phyloP scores from a whole-genome alignment of 1,140 invertebrate genomes.

The Brachionus asplanchnoidis region DNA sequence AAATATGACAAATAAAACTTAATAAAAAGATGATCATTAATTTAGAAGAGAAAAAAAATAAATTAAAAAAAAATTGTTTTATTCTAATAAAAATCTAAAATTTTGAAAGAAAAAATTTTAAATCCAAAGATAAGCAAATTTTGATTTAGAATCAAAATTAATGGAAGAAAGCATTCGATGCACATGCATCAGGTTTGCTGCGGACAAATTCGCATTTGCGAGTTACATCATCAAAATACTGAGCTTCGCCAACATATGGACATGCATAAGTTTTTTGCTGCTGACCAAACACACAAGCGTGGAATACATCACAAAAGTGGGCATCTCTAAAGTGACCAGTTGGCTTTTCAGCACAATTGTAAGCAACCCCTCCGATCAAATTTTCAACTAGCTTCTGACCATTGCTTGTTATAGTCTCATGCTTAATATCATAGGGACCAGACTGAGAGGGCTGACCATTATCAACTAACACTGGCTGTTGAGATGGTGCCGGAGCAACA shows the following conservation, averaged over 20 bases:
- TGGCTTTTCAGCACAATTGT: not conserved
- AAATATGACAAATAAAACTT: no score
- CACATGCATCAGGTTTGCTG: not conserved
- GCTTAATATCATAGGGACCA: not conserved
- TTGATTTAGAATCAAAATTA: constrained; percentile 8
- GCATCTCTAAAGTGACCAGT: not conserved
- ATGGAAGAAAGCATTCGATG: not conserved
- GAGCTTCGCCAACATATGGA: not conserved
- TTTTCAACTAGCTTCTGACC: not conserved
- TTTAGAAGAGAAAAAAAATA: not conserved
- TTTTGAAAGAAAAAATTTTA: not conserved
- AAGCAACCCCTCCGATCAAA: not conserved
- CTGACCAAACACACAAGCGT: constrained; percentile 16
- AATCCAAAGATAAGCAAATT: no score
- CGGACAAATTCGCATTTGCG: not conserved
- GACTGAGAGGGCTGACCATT: not conserved
- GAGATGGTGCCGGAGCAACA: not conserved
- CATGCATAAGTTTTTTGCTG: not conserved
- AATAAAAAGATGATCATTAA: no score
- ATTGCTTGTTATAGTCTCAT: not conserved
- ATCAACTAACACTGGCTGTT: not conserved
- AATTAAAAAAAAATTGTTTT: not conserved
- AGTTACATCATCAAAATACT: not conserved
- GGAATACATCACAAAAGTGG: not conserved
- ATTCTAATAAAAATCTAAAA: not conserved